Percentiles rank a stretch among this genome's conserved stretches.
Evolutionary conservation across 2,113 vertebrate genomes (phyloP).

Genomic region (Cephalopterus ornatus): DNA sequence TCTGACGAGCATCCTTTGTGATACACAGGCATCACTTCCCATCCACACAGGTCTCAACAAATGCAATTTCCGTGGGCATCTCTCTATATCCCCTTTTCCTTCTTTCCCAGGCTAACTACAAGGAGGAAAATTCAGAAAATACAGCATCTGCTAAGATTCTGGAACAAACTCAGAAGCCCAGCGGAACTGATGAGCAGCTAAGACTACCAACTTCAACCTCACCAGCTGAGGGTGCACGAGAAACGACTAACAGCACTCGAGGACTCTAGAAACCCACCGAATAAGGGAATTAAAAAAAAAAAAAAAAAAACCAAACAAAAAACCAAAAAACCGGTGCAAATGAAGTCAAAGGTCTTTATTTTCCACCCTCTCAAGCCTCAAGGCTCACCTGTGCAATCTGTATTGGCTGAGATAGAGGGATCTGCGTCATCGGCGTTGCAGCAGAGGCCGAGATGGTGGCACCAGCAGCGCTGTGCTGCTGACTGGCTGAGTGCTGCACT

Average conservation of each 20-base stretch:
- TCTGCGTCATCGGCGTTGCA: conserved; percentile 96
- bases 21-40: not conserved
- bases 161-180: not conserved
- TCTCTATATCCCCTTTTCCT: not conserved
- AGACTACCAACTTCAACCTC: not conserved
- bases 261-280: not conserved
- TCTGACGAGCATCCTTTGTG: not conserved
- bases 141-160: not conserved
- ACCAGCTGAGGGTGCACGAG: not conserved
- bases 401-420: conserved; percentile 95
- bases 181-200: not conserved
- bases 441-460: conserved; percentile 98
- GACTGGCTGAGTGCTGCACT: conserved; percentile 95
- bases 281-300: not conserved
- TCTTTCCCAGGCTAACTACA: not conserved
- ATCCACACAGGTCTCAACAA: not conserved
- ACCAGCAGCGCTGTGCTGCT: conserved; percentile 94
- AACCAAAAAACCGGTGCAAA: too few species aligned
- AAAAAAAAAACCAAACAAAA: too few species aligned
- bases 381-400: conserved; percentile 89
- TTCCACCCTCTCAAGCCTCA: conserved; percentile 51
- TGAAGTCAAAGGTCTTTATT: not conserved
- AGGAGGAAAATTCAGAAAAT: not conserved
- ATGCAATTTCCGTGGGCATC: not conserved
- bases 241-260: not conserved